phyloP scores from a whole-genome alignment of 2,888 invertebrate genomes.

The Troilus luridus region DNA sequence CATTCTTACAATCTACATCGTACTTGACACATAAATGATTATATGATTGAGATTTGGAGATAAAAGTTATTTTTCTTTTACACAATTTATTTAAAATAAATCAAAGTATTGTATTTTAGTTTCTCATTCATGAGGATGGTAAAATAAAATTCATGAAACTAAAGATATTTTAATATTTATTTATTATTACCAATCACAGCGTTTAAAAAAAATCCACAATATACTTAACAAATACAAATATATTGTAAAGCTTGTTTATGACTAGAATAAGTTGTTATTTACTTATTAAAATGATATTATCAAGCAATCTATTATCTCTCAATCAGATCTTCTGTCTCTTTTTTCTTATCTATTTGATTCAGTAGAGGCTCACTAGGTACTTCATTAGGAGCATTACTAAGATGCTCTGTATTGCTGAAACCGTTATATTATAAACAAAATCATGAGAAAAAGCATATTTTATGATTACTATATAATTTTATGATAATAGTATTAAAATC shows the following conservation, averaged over 20 bases:
- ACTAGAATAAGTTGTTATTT: slow-evolving; percentile 1
- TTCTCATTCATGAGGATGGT: background rate
- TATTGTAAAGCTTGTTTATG: background rate
- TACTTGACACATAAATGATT: too few relatives aligned
- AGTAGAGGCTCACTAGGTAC: background rate
- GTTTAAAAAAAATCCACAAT: slow-evolving; percentile 19
- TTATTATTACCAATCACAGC: background rate
- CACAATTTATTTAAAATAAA: background rate
- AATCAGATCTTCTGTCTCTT: background rate
- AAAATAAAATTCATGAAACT: too few relatives aligned
- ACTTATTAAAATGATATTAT: background rate
- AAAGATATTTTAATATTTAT: background rate
- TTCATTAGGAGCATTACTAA: background rate
- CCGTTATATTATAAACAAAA: background rate
- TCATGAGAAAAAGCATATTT: too few relatives aligned
- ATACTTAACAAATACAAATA: background rate
- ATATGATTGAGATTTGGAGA: too few relatives aligned
- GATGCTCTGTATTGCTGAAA: background rate
- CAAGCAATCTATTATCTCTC: slow-evolving; percentile 1
- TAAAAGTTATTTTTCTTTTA: too few relatives aligned
- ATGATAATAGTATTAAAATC: too few relatives aligned
- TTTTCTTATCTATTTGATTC: background rate
- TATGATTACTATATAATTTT: too few relatives aligned
- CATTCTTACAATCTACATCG: too few relatives aligned
- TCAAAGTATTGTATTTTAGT: background rate